Base-by-base conservation (phyloP, 35 echinoderm and acorn worm genomes). In the Nesometra sesokonis region DNA sequence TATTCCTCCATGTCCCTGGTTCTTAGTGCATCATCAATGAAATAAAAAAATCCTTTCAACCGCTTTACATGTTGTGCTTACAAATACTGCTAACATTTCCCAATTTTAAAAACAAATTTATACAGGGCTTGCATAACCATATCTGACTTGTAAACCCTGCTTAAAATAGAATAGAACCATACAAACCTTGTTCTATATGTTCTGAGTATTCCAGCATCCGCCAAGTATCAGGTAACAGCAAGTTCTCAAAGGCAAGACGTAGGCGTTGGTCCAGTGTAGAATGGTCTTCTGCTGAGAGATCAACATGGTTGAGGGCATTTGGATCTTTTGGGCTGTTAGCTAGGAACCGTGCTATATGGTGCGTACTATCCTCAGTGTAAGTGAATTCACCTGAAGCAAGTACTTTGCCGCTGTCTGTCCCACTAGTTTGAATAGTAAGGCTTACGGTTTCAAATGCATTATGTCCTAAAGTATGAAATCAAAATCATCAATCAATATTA, bases 161-260 rank as follows among this genome's bases (percentile, higher is more conserved):
- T n/a, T n/a, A n/a, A n/a, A n/a, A n/a, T n/a, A n/a, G n/a, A n/a
- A 43, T 43, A 43, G 15, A 43, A n/a, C 31, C 1, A 34, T 2
- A 83, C 81, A 37, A 37, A 83, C 81, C 81, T 30, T 83, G 81
- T 0, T 38, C 35, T 7, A 83, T 11, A 30, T 38, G 34, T 29
- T 35, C 32, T 11, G 37, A 34, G 23, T 36, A 35, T 29, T 38
- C 81, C 8, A 83, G 19, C 34, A 83, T 38, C 3, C 35, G 34
- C 81, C 81, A 83, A 11, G 32, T 7, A 11, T 35, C 11, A 11
- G 81, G 36, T 39, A 83, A 37, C 15, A 3, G 21, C 7, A 39
- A n/a, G 35, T 83, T 83, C 37, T 83, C 81, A 83, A 83, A 83
- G 35, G 81, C 81, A 39, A 35, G 34, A 5, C 34, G 34, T 27